Evolutionary conservation across 2,888 invertebrate species (phyloP), one percentile per base, ranked within the genome.

Genomic region (Tachina fera): DNA sequence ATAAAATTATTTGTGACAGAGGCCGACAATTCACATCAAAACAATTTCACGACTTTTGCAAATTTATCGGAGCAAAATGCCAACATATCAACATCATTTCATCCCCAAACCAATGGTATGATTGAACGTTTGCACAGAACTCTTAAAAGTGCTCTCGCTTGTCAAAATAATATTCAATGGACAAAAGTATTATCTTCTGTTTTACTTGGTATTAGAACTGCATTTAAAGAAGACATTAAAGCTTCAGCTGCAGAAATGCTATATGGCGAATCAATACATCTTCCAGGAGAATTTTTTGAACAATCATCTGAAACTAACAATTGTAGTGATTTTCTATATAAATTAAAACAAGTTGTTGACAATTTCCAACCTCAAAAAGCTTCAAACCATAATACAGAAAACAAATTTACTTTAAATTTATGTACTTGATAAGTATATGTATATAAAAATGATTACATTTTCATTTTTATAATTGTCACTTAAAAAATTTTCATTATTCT

Each of bases 1-100:
- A 49, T 49, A n/a, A 49, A 49, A 14, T 49, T 49, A 49, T 49
- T 49, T 49, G 49, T 49, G 49, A 14, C 49, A 49, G 49, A 49
- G 49, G 49, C 4, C 49, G 49, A 49, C 14, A 49, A 49, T 49
- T n/a, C 5, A 49, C 49, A 14, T 49, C 14, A 49, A 49, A 49
- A 14, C 14, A n/a, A 14, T 49, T 49, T 14, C 14, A 14, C n/a
- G 49, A 49, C 8, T 49, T 49, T 49, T 49, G 49, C n/a, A 49
- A 49, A 49, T 49, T 49, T 49, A 49, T 49, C 14, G 6, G 49
- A 49, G n/a, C 49, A 49, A 49, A 5, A 49, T 49, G 49, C 14
- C 49, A 31, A 31, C 31, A 31, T 31, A 31, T n/a, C 31, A 31
- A 31, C 31, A 31, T 31, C 31, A 2, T 31, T 31, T 47, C 47